These are phyloP conservation scores for Centropus bengalensis DNA, from an alignment of 2,113 vertebrate genomes.

Conservation along the genomic window DNA sequence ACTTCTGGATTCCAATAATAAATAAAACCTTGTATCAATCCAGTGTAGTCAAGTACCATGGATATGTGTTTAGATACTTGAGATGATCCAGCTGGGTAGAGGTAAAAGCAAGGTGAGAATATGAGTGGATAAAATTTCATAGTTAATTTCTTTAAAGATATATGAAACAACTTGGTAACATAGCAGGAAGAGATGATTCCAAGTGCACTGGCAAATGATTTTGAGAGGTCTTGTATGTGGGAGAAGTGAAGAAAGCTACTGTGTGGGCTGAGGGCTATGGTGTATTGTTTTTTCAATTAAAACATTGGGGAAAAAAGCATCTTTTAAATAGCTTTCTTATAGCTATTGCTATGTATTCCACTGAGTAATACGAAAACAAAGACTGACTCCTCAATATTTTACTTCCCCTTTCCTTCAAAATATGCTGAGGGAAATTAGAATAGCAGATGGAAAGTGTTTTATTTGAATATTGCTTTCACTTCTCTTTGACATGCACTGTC, in stretches of 20 bases:
- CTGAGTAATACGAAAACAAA: background rate
- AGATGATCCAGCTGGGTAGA: background rate
- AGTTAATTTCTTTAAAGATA: background rate
- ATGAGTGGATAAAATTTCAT: background rate
- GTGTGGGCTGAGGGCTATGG: fast-evolving
- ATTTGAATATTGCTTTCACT: slow-evolving; percentile 24
- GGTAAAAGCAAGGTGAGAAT: background rate
- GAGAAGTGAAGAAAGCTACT: background rate
- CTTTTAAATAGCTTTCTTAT: background rate
- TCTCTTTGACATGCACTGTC: background rate
- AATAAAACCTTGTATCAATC: background rate
- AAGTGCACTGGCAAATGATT: background rate
- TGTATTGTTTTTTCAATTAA: background rate
- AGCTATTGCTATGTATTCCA: background rate
- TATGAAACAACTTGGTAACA: fast-evolving
- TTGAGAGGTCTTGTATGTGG: background rate
- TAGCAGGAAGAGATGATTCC: background rate
- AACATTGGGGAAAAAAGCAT: background rate
- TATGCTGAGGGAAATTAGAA: background rate
- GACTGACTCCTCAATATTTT: background rate
- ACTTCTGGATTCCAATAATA: background rate
- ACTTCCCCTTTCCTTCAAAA: slow-evolving; percentile 19
- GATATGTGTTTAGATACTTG: background rate
- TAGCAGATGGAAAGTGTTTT: background rate
- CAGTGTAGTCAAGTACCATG: background rate